Percentiles rank a stretch among this genome's conserved stretches.
These are phyloP conservation scores for Cancer borealis DNA, from an alignment of 2,888 invertebrate species.

Conservation along the genomic window DNA sequence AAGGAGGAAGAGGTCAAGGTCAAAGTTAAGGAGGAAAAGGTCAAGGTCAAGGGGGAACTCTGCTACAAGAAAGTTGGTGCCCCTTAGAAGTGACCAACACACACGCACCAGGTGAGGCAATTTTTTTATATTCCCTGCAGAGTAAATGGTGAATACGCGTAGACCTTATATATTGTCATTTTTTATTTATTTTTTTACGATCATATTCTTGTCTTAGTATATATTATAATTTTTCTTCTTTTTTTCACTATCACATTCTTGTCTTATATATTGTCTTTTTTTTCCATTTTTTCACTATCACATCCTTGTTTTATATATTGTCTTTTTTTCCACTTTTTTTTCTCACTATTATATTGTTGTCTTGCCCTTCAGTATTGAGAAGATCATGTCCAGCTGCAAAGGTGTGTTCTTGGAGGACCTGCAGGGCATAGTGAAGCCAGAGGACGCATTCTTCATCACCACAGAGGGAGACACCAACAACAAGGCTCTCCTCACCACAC, in stretches of 20 bases:
- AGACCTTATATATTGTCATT: background rate
- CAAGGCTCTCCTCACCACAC: conserved; percentile 44
- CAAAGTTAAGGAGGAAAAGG: background rate
- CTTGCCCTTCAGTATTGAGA: conserved; percentile 49
- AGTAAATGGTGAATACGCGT: too few relatives aligned
- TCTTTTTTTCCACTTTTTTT: background rate
- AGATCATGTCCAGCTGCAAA: conserved; percentile 50
- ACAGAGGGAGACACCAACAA: conserved; percentile 61
- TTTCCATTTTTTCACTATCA: background rate
- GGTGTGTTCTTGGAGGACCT: conserved; percentile 65
- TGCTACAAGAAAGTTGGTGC: background rate
- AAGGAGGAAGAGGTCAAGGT: background rate
- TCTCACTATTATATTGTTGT: background rate
- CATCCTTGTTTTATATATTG: background rate
- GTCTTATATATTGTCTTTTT: background rate
- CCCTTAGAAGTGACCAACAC: background rate
- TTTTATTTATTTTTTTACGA: background rate
- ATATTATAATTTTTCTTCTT: background rate
- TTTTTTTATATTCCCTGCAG: too few relatives aligned
- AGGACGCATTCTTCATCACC: conserved; percentile 59
- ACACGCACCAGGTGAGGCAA: background rate
- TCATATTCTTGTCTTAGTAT: background rate
- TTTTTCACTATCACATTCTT: background rate
- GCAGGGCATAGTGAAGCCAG: conserved; percentile 54
- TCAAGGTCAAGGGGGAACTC: background rate